phyloP scores from a whole-genome alignment of 2,888 invertebrate genomes.

The Drosophila phalerata region DNA sequence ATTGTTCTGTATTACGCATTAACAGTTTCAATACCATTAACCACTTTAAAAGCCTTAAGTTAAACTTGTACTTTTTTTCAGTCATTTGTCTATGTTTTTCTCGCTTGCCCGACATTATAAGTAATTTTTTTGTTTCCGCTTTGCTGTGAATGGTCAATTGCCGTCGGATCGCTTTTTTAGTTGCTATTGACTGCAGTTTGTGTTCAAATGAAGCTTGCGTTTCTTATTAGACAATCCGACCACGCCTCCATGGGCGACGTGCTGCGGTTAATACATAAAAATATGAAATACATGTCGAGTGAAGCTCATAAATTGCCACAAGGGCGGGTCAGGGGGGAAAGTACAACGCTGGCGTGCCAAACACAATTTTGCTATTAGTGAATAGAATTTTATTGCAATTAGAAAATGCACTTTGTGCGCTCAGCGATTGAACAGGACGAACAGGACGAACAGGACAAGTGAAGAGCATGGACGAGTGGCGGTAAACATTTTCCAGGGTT shows the following conservation, averaged over 20 bases:
- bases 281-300: slow-evolving; percentile 38
- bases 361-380: slow-evolving; percentile 76
- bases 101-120: not conserved
- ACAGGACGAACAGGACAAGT: slow-evolving; percentile 1
- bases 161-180: not conserved
- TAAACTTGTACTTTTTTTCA: not conserved
- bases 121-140: not conserved
- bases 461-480: not conserved
- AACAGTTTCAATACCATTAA: no score
- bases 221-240: slow-evolving; percentile 17
- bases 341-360: slow-evolving; percentile 39
- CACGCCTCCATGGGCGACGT: slow-evolving; percentile 25
- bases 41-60: not conserved
- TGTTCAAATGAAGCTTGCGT: slow-evolving; percentile 12
- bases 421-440: not conserved
- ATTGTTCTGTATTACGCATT: no score
- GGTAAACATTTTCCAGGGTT: not conserved
- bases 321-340: not conserved
- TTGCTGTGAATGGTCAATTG: slow-evolving; percentile 1
- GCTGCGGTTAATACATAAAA: slow-evolving; percentile 35
- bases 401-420: slow-evolving; percentile 70
- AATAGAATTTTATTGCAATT: slow-evolving; percentile 75
- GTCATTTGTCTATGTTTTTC: not conserved
- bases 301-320: slow-evolving; percentile 64
- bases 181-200: slow-evolving; percentile 10